Base-by-base conservation (phyloP, 2,888 invertebrate genomes). In the Caenorhabditis angaria region DNA sequence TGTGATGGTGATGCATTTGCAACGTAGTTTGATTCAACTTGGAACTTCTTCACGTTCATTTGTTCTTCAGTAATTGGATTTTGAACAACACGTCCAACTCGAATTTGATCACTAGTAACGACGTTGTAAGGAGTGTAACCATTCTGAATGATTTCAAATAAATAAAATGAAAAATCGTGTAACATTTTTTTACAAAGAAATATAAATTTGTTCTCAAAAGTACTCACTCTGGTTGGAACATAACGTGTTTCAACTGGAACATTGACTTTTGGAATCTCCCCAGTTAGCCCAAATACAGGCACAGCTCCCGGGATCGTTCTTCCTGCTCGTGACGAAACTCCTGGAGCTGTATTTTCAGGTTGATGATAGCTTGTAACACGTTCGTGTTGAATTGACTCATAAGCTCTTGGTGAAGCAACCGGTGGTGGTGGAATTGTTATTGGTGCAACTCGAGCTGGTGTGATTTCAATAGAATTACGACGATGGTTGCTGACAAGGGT, bases 1-100 rank as follows among this genome's bases (percentile, higher is more conserved):
- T 69, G 73, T 35, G 73, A 68, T 55, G 73, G 73, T 6, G 68
- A 28, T 5, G 68, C 61, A 50, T 54, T 51, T 12, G 68, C 61
- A 27, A 64, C 48, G 32, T 72, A 72, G 29, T 32, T 65, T 3
- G 72, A n/a, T 22, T 73, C 73, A 3, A 73, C 73, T 27, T 68
- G 68, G 67, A n/a, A 67, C 67, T 67, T 67, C 25, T 72, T 72
- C 0, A 61, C 67, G 61, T 72, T 73, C 73, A 73, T 69, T 57
- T 69, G 60, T 54, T 68, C 73, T 25, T 67, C 72, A 5, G 72
- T 72, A 29, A 71, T 54, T 20, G 72, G 67, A 65, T 63, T 72
- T 53, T 67, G 64, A 29, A 73, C 65, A 50, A 73, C 73, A 65
- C 73, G 53, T 14, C 73, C 73, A 24, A 73, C 73, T 14, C 55